Conservation (phyloP, 2,888 invertebrate genomes). For the Lepetodrilus schrolli region DNA sequence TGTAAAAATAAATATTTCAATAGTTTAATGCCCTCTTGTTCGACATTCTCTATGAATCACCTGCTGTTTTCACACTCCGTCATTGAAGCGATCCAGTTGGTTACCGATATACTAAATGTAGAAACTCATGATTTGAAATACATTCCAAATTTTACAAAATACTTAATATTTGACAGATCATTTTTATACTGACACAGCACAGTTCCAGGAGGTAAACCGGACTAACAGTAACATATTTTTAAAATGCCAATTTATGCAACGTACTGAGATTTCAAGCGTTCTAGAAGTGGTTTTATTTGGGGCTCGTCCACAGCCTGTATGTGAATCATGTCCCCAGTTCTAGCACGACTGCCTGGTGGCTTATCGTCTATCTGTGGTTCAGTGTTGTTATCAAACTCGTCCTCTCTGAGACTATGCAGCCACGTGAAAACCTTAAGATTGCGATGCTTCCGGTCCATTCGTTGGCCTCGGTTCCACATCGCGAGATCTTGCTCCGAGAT, state of each 20-base stretch:
- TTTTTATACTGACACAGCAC: too few species aligned
- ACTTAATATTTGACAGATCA: not conserved
- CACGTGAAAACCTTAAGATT: constrained; percentile 97
- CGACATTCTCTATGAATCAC: too few species aligned
- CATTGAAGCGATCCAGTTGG: too few species aligned
- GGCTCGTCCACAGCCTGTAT: constrained; percentile 64
- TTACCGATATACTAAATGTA: too few species aligned
- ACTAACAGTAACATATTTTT: not conserved
- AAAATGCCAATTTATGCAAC: not conserved
- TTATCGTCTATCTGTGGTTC: constrained; percentile 46
- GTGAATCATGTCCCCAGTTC: constrained; percentile 47
- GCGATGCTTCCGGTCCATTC: constrained; percentile 75
- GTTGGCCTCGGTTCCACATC: constrained; percentile 58
- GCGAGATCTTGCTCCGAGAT: constrained; percentile 56
- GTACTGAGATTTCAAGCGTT: constrained; percentile 27
- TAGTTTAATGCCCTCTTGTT: too few species aligned
- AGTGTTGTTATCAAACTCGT: constrained; percentile 57
- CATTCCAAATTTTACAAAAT: not conserved
- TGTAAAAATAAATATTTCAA: too few species aligned
- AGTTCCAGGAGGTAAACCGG: too few species aligned
- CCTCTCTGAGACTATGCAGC: constrained; percentile 89
- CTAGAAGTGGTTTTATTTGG: constrained; percentile 55
- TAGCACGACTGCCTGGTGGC: constrained; percentile 41
- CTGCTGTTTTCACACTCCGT: too few species aligned
- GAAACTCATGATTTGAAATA: too few species aligned